phyloP scores from a whole-genome alignment of 2,888 invertebrate species.

The Chouioia cunea region DNA sequence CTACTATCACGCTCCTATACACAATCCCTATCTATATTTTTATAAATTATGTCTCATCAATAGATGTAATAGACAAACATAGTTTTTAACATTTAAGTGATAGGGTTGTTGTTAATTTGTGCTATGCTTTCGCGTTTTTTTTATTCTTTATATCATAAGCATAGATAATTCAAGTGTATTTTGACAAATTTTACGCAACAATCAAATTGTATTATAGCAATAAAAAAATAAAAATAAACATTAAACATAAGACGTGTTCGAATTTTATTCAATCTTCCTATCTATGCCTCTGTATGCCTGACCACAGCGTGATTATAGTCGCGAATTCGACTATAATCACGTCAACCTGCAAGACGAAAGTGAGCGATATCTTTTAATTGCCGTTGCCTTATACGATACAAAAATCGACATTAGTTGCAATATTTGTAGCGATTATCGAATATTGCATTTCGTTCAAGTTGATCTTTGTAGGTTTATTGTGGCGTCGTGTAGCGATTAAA shows the following conservation, averaged over 20 bases:
- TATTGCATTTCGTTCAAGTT: no score
- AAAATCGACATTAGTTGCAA: no score
- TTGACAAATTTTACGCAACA: slow-evolving; percentile 61
- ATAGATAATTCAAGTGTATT: slow-evolving; percentile 59
- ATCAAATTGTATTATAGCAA: slow-evolving; percentile 64
- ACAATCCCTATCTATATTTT: slow-evolving; percentile 56
- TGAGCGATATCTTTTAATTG: background rate
- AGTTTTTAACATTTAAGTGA: slow-evolving; percentile 63
- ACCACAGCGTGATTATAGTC: background rate
- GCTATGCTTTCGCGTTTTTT: slow-evolving; percentile 61
- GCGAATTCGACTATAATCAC: background rate
- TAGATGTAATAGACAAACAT: slow-evolving; percentile 67
- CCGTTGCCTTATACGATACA: no score
- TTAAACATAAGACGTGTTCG: slow-evolving; percentile 26
- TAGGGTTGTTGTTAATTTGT: slow-evolving; percentile 61
- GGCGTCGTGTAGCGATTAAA: no score
- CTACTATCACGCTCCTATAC: slow-evolving; percentile 56
- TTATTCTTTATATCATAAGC: slow-evolving; percentile 57
- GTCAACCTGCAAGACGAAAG: background rate
- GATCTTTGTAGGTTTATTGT: no score
- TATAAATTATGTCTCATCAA: slow-evolving; percentile 67
- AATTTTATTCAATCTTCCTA: slow-evolving; percentile 7
- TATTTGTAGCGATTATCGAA: no score
- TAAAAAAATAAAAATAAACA: slow-evolving; percentile 58
- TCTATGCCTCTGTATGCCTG: no score